Evolutionary conservation across 2,797 vertebrate species (phyloP).

Genomic region (Epinephelus coioides): DNA sequence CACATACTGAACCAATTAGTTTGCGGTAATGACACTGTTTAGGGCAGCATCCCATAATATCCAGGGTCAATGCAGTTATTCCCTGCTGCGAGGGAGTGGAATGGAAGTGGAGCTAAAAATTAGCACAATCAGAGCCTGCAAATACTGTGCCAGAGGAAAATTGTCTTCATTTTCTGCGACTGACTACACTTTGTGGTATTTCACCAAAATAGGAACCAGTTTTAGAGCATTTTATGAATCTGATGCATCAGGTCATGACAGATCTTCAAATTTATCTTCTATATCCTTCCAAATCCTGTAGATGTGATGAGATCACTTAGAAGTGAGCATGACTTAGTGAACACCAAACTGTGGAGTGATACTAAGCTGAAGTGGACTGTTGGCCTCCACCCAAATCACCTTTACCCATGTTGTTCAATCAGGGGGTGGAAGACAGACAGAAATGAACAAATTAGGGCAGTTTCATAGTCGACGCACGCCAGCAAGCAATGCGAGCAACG

Average conservation of each 20-base stretch:
- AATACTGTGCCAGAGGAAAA: not conserved
- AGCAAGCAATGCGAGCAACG: too few species aligned
- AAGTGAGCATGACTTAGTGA: too few species aligned
- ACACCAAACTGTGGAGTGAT: too few species aligned
- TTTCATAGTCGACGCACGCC: too few species aligned
- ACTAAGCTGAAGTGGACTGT: too few species aligned
- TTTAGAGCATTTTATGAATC: not conserved
- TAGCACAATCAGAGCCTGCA: constrained; percentile 21
- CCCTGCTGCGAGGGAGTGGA: constrained; percentile 18
- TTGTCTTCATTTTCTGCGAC: constrained; percentile 1
- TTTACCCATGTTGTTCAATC: too few species aligned
- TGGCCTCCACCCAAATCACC: too few species aligned
- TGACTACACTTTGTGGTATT: constrained; percentile 4
- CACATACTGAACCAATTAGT: constrained; percentile 29
- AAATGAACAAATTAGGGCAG: too few species aligned
- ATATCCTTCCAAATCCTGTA: too few species aligned
- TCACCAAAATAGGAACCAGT: constrained; percentile 6
- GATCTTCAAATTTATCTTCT: too few species aligned
- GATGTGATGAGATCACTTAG: too few species aligned
- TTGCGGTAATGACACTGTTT: constrained; percentile 8
- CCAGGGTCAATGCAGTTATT: constrained; percentile 20
- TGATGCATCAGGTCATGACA: not conserved
- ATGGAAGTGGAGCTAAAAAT: constrained; percentile 15
- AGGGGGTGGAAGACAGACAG: too few species aligned
- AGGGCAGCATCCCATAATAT: constrained; percentile 3